phyloP scores from a whole-genome alignment of 2,113 vertebrate species.

The Triplophysa tibetana region DNA sequence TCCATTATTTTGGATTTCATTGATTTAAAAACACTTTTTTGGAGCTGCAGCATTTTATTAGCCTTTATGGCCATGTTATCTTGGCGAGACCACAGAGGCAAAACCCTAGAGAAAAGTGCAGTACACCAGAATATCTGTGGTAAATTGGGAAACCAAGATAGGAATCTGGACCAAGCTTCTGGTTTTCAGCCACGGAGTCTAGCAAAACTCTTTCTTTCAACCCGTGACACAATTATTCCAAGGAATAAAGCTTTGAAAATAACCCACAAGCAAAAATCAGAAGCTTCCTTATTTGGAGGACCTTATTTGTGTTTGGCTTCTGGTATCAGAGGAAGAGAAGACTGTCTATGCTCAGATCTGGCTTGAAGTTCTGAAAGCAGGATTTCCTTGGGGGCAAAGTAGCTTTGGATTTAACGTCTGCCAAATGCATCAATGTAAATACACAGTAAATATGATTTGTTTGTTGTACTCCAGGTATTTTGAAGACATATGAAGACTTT shows the following conservation, averaged over 20 bases:
- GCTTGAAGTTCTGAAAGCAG: no score
- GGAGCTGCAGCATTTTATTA: background rate
- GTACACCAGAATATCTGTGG: no score
- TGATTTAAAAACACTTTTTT: background rate
- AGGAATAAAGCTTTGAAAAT: conserved; percentile 1
- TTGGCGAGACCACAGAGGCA: conserved; percentile 10
- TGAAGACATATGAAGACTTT: no score
- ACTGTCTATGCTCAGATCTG: conserved; percentile 3
- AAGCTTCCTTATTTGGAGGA: conserved; percentile 43
- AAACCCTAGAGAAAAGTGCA: background rate
- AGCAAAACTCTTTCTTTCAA: background rate
- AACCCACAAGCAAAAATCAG: conserved; percentile 11
- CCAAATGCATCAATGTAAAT: no score
- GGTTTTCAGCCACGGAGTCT: conserved; percentile 11
- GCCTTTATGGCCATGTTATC: conserved; percentile 18
- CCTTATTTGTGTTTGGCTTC: background rate
- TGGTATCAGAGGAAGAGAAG: background rate
- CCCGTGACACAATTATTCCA: background rate
- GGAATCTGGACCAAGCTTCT: conserved; percentile 12
- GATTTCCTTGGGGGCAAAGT: background rate
- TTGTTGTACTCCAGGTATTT: no score
- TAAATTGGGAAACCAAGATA: conserved; percentile 31
- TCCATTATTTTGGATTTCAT: background rate
- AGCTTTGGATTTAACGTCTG: background rate
- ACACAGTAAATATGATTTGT: no score